Conservation (phyloP, 2,797 vertebrate genomes). For the Danio albolineatus region DNA sequence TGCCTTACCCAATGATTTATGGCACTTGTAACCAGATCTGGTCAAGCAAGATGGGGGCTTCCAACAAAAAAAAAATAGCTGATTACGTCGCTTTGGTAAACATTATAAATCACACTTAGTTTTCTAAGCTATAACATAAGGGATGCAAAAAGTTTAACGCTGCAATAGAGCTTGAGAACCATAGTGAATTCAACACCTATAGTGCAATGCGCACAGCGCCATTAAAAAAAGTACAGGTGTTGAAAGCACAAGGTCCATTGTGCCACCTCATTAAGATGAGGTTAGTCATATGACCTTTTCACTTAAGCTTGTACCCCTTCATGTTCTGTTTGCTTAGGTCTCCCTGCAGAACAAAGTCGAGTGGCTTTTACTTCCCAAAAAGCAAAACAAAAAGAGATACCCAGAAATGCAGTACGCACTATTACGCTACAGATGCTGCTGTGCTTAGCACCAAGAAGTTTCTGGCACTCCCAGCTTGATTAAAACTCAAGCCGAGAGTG, state of each 20-base stretch:
- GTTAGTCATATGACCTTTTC: slow-evolving; percentile 69
- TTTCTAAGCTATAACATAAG: slow-evolving; percentile 39
- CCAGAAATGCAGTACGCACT: slow-evolving; percentile 55
- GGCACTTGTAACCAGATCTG: slow-evolving; percentile 64
- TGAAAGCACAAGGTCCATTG: slow-evolving; percentile 67
- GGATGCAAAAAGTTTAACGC: slow-evolving; percentile 60
- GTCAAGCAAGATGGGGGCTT: slow-evolving; percentile 39
- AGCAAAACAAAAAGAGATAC: slow-evolving; percentile 28
- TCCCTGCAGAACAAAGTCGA: slow-evolving; percentile 77
- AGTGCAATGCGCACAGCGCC: slow-evolving; percentile 88
- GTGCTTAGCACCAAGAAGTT: slow-evolving; percentile 71
- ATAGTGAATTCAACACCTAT: slow-evolving; percentile 73
- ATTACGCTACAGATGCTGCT: slow-evolving; percentile 67
- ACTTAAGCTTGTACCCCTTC: slow-evolving; percentile 67
- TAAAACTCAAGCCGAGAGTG: slow-evolving; percentile 51
- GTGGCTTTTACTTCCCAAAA: slow-evolving; percentile 64
- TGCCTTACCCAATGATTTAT: slow-evolving; percentile 60
- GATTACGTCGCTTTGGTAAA: slow-evolving; percentile 74
- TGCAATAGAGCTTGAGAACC: slow-evolving; percentile 73
- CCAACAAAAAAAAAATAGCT: slow-evolving; percentile 41
- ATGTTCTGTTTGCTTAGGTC: slow-evolving; percentile 64
- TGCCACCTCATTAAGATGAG: slow-evolving; percentile 72
- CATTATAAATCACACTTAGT: slow-evolving; percentile 20
- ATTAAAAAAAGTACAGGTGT: slow-evolving; percentile 75
- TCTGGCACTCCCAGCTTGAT: slow-evolving; percentile 56